Conservation (phyloP, 2,888 invertebrate species). For the Drosophila putrida region DNA sequence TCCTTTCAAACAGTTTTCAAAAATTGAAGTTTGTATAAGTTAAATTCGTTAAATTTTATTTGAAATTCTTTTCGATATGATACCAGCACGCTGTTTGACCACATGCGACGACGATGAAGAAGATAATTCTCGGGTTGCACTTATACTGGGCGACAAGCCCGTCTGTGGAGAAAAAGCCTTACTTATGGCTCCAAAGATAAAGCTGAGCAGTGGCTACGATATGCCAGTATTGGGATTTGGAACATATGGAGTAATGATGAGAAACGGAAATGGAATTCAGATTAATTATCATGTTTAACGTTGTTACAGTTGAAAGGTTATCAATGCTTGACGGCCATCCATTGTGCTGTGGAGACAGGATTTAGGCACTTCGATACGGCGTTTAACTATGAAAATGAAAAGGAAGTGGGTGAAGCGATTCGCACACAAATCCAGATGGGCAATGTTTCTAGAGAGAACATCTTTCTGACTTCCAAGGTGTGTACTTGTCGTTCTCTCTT, state of each 20-base stretch:
- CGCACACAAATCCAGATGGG: conserved; percentile 85
- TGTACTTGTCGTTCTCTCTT: background rate
- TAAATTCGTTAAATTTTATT: conserved; percentile 20
- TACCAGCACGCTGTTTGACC: conserved; percentile 55
- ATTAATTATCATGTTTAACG: background rate
- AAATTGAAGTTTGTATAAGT: background rate
- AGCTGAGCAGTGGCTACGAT: conserved; percentile 88
- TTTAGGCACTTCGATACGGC: conserved; percentile 87
- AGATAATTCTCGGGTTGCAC: conserved; percentile 41
- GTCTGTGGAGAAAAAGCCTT: conserved; percentile 46
- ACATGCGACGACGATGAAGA: conserved; percentile 57
- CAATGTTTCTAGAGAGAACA: conserved; percentile 84
- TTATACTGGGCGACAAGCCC: conserved; percentile 57
- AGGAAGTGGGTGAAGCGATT: conserved; percentile 85
- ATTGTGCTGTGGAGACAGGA: conserved; percentile 86
- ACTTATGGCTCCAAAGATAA: conserved; percentile 86
- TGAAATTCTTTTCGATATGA: conserved; percentile 38
- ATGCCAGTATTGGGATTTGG: conserved; percentile 91
- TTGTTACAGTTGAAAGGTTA: conserved; percentile 65
- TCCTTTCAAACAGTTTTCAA: conserved; percentile 8
- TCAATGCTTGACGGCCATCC: conserved; percentile 82
- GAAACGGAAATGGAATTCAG: too few relatives aligned
- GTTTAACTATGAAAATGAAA: conserved; percentile 85
- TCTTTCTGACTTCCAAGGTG: conserved; percentile 84
- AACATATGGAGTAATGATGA: conserved; percentile 84